Evolutionary conservation across 2,888 invertebrate species (phyloP).

Genomic region (Aphidoletes aphidimyza): DNA sequence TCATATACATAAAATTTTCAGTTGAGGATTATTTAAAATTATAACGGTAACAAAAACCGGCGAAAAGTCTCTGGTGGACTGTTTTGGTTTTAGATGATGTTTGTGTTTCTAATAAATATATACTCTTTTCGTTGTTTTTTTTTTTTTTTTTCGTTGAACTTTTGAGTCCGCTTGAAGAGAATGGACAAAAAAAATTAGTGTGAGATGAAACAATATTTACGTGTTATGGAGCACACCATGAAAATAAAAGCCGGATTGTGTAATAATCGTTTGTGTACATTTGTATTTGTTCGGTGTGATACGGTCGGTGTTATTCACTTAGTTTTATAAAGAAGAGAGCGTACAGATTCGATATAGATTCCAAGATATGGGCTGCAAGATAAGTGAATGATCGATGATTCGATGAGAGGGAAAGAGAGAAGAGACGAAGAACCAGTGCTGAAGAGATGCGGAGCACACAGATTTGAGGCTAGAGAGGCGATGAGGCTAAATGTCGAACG

Average conservation of each 20-base stretch:
- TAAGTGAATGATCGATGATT: neutral
- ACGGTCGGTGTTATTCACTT: neutral
- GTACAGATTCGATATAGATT: constrained; percentile 28
- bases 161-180: neutral
- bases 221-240: neutral
- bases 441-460: no score
- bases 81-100: neutral
- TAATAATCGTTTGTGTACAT: neutral
- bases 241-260: constrained; percentile 21
- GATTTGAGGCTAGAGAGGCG: no score
- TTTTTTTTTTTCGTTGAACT: neutral
- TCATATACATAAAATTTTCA: no score
- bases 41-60: constrained; percentile 25
- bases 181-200: neutral
- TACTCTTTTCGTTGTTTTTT: neutral
- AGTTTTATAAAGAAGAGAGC: neutral
- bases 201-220: neutral
- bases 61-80: no score
- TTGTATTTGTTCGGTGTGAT: neutral
- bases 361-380: constrained; percentile 1
- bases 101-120: constrained; percentile 11
- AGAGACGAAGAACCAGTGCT: neutral
- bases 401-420: neutral
- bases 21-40: constrained; percentile 13
- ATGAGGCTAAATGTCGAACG: constrained; percentile 29